A percentile compares a stretch with the other conserved stretches of the same genome.
These are phyloP conservation scores for Hemiscyllium ocellatum DNA, from an alignment of 2,113 vertebrate species.

Conservation along the genomic window DNA sequence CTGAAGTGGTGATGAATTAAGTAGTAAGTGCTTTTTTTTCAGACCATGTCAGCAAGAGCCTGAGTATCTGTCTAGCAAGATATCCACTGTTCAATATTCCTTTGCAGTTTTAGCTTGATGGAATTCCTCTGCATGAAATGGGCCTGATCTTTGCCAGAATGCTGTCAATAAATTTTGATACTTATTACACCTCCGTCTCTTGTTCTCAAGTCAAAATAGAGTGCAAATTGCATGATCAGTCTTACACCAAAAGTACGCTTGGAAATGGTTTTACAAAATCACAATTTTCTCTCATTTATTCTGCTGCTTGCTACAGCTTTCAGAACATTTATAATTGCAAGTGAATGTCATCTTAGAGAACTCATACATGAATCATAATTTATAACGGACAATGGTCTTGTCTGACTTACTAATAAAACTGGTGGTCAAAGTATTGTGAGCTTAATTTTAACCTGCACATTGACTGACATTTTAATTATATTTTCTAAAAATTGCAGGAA, in stretches of 20 bases:
- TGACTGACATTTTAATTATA: not conserved
- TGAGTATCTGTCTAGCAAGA: slow-evolving; percentile 44
- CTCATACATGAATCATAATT: not conserved
- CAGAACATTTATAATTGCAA: not conserved
- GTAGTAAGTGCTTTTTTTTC: slow-evolving; percentile 46
- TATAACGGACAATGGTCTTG: not conserved
- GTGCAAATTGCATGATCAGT: not conserved
- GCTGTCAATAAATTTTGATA: not conserved
- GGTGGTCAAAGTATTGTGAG: not conserved
- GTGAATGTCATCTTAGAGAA: not conserved
- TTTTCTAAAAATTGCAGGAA: slow-evolving; percentile 3
- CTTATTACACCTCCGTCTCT: too few relatives aligned
- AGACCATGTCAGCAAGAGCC: slow-evolving; percentile 37
- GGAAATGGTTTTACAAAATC: too few relatives aligned
- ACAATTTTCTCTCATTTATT: slow-evolving; percentile 1
- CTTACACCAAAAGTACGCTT: not conserved
- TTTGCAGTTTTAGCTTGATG: slow-evolving; percentile 34
- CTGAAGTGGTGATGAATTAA: slow-evolving; percentile 49
- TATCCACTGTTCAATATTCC: not conserved
- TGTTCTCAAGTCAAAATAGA: not conserved
- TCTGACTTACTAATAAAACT: not conserved
- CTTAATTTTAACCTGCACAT: not conserved
- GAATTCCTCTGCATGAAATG: slow-evolving; percentile 8
- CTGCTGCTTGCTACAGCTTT: not conserved
- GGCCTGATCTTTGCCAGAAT: not conserved